Conservation (phyloP, 2,888 invertebrate genomes). For the Erebia palarica region DNA sequence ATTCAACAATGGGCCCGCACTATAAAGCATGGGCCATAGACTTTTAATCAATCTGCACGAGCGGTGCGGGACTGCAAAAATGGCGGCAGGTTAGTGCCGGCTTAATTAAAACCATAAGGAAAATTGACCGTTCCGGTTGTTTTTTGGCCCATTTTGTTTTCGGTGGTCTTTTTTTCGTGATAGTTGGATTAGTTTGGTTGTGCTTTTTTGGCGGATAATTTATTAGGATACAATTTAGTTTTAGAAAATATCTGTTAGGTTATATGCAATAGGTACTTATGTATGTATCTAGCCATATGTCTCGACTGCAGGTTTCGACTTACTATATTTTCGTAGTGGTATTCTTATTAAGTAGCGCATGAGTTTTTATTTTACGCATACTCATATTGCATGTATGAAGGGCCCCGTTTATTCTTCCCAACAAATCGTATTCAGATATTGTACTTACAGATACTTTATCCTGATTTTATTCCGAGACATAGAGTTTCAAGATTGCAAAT, state of each 20-base stretch:
- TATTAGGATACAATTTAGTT: background rate
- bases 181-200: constrained; percentile 34
- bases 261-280: too few species aligned
- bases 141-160: constrained; percentile 53
- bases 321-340: too few species aligned
- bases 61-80: constrained; percentile 78
- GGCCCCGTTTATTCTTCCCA: constrained; percentile 66
- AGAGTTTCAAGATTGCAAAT: constrained; percentile 42
- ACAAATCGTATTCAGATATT: constrained; percentile 66
- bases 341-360: too few species aligned
- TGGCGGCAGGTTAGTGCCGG: constrained; percentile 70
- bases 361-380: constrained; percentile 31
- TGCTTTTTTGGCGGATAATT: constrained; percentile 19
- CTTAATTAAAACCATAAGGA: constrained; percentile 84
- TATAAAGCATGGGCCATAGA: constrained; percentile 82
- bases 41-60: constrained; percentile 82
- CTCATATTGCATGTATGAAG: constrained; percentile 47
- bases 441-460: constrained; percentile 63
- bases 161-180: constrained; percentile 38
- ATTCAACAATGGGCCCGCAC: constrained; percentile 54
- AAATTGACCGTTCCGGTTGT: constrained; percentile 66
- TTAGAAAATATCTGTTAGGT: background rate
- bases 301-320: too few species aligned
- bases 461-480: constrained; percentile 66
- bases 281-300: too few species aligned